These are phyloP conservation scores for Cotesia congregata DNA, from an alignment of 2,888 invertebrate species.

Conservation along the genomic window DNA sequence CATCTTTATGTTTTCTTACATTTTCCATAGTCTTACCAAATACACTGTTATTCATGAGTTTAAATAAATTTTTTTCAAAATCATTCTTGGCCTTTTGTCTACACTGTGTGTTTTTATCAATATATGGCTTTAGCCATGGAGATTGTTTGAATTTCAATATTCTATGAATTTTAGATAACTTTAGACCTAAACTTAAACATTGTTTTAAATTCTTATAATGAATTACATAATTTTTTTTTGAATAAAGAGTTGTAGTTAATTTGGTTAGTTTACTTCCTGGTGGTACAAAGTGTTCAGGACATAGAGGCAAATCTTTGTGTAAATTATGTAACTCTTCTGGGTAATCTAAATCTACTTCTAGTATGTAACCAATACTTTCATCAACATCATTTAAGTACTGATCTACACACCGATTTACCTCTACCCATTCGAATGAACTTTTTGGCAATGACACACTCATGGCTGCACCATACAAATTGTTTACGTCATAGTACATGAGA, in stretches of 20 bases:
- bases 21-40: slow-evolving; percentile 55
- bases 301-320: slow-evolving; percentile 59
- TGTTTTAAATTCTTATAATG: slow-evolving; percentile 19
- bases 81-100: slow-evolving; percentile 56
- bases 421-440: slow-evolving; percentile 56
- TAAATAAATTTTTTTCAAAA: slow-evolving; percentile 58
- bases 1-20: too few species aligned
- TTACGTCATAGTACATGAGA: slow-evolving; percentile 60
- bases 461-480: slow-evolving; percentile 63
- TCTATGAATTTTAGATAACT: slow-evolving; percentile 53
- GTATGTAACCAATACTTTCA: slow-evolving; percentile 9
- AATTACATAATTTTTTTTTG: slow-evolving; percentile 47
- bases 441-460: slow-evolving; percentile 57
- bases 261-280: slow-evolving; percentile 41
- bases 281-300: slow-evolving; percentile 36
- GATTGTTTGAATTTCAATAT: slow-evolving; percentile 55
- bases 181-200: slow-evolving; percentile 39
- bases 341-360: slow-evolving; percentile 46
- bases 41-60: slow-evolving; percentile 51
- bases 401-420: neutral
- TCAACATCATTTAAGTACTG: neutral
- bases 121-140: too few species aligned
- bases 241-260: slow-evolving; percentile 25
- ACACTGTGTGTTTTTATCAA: slow-evolving; percentile 56
- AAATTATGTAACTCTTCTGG: slow-evolving; percentile 56